Evolutionary conservation across 2,888 invertebrate genomes (phyloP).

Genomic region (Heliconius erato): DNA sequence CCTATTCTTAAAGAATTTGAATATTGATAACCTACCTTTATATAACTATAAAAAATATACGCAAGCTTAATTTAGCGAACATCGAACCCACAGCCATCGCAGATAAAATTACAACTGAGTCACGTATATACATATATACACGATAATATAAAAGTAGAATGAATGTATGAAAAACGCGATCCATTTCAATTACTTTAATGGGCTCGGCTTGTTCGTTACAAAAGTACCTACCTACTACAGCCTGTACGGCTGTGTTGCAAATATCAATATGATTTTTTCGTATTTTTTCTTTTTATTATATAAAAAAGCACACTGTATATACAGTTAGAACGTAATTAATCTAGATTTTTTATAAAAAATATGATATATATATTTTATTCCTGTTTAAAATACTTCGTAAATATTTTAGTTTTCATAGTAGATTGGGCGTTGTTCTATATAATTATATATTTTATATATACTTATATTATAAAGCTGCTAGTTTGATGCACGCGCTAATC

Average conservation of each 20-base stretch:
- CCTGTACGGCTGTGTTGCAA: not conserved
- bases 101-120: constrained; percentile 7
- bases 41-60: too few species aligned
- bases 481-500: not conserved
- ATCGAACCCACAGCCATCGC: not conserved
- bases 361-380: too few species aligned
- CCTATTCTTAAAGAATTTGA: too few species aligned
- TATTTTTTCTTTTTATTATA: not conserved
- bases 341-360: too few species aligned
- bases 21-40: not conserved
- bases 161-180: constrained; percentile 6
- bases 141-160: constrained; percentile 7
- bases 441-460: too few species aligned
- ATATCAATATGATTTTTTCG: not conserved
- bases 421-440: too few species aligned
- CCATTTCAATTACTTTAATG: constrained; percentile 15
- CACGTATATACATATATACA: not conserved
- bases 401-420: too few species aligned
- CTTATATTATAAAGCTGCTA: not conserved
- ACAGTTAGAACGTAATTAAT: not conserved
- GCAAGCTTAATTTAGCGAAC: not conserved
- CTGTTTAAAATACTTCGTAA: too few species aligned
- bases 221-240: not conserved
- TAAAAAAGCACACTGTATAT: not conserved
- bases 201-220: constrained; percentile 7